phyloP scores from a whole-genome alignment of 2,797 vertebrate species.

The Botia kubotai region DNA sequence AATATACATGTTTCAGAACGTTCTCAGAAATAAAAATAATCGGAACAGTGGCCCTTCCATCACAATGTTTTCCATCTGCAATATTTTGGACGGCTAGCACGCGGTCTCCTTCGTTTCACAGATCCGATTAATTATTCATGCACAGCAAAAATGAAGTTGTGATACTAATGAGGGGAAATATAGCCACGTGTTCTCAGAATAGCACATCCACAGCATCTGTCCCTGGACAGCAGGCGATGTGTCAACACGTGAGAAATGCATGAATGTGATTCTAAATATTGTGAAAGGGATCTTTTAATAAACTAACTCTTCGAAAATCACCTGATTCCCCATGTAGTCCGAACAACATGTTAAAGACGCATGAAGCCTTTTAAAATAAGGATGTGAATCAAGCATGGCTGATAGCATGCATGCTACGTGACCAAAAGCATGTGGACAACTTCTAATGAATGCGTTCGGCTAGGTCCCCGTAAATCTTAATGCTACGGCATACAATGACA shows the following conservation, averaged over 20 bases:
- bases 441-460: neutral
- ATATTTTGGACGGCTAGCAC: conserved; percentile 64
- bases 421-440: neutral
- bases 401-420: neutral
- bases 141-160: conserved; percentile 34
- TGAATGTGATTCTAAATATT: neutral
- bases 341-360: neutral
- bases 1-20: conserved; percentile 43
- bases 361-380: conserved; percentile 36
- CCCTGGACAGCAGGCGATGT: neutral
- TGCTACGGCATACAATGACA: neutral
- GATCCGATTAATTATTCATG: conserved; percentile 71
- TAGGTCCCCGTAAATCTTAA: neutral
- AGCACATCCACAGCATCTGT: conserved; percentile 20
- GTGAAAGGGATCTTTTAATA: neutral
- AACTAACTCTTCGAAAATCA: neutral
- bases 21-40: neutral
- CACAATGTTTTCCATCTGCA: conserved; percentile 46
- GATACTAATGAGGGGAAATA: conserved; percentile 33
- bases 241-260: conserved; percentile 1
- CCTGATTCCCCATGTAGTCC: neutral
- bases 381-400: conserved; percentile 14
- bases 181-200: conserved; percentile 19
- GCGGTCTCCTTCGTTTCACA: conserved; percentile 68
- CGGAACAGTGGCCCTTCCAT: neutral